Base-by-base conservation (phyloP, 2,113 vertebrate species). In the Globicephala melas region DNA sequence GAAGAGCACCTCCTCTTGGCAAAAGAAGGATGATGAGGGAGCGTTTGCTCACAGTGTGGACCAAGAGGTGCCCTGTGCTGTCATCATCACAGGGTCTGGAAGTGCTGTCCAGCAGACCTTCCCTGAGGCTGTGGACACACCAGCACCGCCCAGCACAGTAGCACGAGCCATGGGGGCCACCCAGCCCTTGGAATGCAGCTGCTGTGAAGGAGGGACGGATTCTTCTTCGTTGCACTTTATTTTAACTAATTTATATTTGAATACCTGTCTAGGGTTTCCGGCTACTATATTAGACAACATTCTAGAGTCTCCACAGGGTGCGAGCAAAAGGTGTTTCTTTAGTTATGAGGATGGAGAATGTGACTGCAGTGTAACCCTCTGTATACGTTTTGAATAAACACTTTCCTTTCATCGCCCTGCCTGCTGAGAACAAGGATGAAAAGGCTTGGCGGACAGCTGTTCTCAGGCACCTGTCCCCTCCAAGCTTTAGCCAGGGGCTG, bases 91-190 rank as follows among this genome's bases (percentile, higher is more conserved):
- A 4, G 9, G n/a, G 33, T 33, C 50, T 28, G 3, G 18, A 63
- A 33, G 10, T 1, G 0, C 7, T 53, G 1, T 13, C 8, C 18
- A 11, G 2, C 20, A 18, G 12, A 1, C 10, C 38, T 90, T 84
- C 7, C 26, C 9, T 20, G 76, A 21, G 33, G 7, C n/a, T 41
- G 23, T 38, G 9, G 6, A n/a, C 1, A 10, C 15, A 3, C 6
- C 20, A 2, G 0, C 8, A 2, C 10, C 0, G 0, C 28, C 23
- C 10, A 50, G 13, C 0, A 6, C 7, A 26, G 41, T 6, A 26
- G 26, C 12, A 5, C 23, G 6, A 62, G 15, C 25, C 41, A 70
- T 0, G 38, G 26, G 33, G 11, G 3, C 11, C 33, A 15, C 1
- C 2, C 7, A 47, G 31, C 1, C 2, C 17, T 28, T 38, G n/a